Percentiles rank a stretch among this genome's conserved stretches.
Evolutionary conservation across 2,888 invertebrate genomes (phyloP).

Genomic region (Andrena chrysosceles): DNA sequence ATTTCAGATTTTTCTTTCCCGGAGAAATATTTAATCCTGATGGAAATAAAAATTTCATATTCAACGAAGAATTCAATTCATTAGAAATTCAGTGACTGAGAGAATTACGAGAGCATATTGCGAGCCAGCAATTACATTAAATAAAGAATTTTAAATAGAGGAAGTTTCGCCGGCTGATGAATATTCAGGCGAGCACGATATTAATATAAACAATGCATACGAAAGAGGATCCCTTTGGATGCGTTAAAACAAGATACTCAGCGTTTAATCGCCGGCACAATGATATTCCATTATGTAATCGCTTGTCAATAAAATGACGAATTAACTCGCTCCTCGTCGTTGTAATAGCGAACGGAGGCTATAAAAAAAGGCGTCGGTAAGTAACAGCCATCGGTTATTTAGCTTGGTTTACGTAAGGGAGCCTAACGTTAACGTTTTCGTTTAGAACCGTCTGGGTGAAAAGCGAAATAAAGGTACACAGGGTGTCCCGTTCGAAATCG

Average conservation of each 20-base stretch:
- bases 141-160: constrained; percentile 21
- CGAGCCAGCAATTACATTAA: neutral
- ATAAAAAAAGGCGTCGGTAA: constrained; percentile 16
- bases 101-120: constrained; percentile 5
- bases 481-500: too few relatives aligned
- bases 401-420: constrained; percentile 34
- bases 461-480: neutral
- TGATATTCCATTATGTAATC: constrained; percentile 37
- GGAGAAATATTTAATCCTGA: constrained; percentile 8
- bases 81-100: neutral
- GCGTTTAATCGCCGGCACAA: constrained; percentile 29
- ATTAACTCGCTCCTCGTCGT: constrained; percentile 23
- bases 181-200: constrained; percentile 22
- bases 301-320: constrained; percentile 32
- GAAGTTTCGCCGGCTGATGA: constrained; percentile 29
- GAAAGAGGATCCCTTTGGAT: neutral
- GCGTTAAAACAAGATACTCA: neutral
- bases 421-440: constrained; percentile 33
- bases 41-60: neutral
- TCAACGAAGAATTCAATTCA: neutral
- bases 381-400: constrained; percentile 24
- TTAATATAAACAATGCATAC: constrained; percentile 18
- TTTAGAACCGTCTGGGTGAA: neutral
- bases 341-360: constrained; percentile 10
- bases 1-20: neutral